These are phyloP conservation scores for Toxotes chatareus DNA, from an alignment of 2,113 vertebrate genomes.

Conservation along the genomic window DNA sequence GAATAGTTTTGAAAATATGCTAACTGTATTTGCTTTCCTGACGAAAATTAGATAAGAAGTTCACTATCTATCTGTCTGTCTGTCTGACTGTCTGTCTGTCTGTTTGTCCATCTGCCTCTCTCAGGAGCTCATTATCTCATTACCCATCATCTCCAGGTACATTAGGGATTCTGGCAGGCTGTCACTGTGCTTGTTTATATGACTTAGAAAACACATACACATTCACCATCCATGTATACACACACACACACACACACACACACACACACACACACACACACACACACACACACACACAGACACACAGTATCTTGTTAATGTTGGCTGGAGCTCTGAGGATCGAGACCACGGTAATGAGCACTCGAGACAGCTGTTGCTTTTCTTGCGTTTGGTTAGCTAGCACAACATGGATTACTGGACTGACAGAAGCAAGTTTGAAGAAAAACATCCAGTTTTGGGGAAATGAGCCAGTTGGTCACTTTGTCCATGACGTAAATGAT, in stretches of 20 bases:
- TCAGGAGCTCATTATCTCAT: slow-evolving; percentile 77
- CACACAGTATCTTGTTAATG: slow-evolving; percentile 45
- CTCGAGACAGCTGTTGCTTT: slow-evolving; percentile 75
- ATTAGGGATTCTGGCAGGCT: slow-evolving; percentile 77
- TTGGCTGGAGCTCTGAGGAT: slow-evolving; percentile 66
- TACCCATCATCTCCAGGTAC: slow-evolving; percentile 72
- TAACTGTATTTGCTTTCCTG: no score
- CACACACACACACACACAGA: slow-evolving; percentile 24
- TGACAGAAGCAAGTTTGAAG: slow-evolving; percentile 26
- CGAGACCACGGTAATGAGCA: slow-evolving; percentile 74
- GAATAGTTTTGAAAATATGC: no score
- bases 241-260: slow-evolving; percentile 29
- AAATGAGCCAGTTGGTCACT: slow-evolving; percentile 1
- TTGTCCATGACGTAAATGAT: accelerated
- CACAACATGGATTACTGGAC: slow-evolving; percentile 31
- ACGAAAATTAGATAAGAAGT: no score
- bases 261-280: slow-evolving; percentile 35
- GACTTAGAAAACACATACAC: slow-evolving; percentile 55
- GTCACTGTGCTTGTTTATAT: slow-evolving; percentile 73
- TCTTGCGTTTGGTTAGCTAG: slow-evolving; percentile 21
- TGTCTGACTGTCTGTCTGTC: slow-evolving; percentile 3
- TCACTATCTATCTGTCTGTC: not conserved
- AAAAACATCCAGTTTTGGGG: not conserved
- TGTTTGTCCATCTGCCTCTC: slow-evolving; percentile 40
- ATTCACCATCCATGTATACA: slow-evolving; percentile 6